Evolutionary conservation across 1,140 invertebrate species (phyloP).

Genomic region (Cheumatopsyche charites): DNA sequence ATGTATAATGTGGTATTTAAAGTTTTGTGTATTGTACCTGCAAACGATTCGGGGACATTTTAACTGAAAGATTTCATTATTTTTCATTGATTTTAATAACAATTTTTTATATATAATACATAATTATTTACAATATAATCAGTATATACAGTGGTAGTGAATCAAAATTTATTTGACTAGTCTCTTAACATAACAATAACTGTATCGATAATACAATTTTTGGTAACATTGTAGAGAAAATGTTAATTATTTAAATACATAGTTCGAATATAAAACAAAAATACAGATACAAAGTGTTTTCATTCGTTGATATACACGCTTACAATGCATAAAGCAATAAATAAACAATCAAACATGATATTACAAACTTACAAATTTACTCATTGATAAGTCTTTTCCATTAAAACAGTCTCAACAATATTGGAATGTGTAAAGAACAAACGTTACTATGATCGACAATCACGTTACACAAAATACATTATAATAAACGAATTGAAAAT

Average conservation of each 20-base stretch:
- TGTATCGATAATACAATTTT: conserved; percentile 7
- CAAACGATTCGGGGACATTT: too few species aligned
- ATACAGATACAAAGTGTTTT: background rate
- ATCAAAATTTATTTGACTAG: conserved; percentile 24
- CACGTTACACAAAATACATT: too few species aligned
- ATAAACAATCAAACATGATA: background rate
- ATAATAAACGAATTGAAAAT: too few species aligned
- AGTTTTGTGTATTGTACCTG: too few species aligned
- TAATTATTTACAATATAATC: background rate
- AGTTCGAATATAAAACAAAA: background rate
- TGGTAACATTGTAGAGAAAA: background rate
- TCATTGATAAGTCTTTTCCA: conserved; percentile 6
- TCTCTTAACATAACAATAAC: conserved; percentile 5
- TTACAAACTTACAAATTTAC: background rate
- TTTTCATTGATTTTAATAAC: conserved; percentile 16
- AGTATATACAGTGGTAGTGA: conserved; percentile 9
- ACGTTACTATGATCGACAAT: too few species aligned
- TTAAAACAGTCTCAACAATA: conserved; percentile 12
- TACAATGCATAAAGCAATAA: background rate
- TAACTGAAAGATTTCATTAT: background rate
- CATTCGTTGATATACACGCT: background rate
- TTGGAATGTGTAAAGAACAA: too few species aligned
- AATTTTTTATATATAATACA: conserved; percentile 4
- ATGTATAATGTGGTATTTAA: too few species aligned
- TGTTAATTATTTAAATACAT: conserved; percentile 4